phyloP scores from a whole-genome alignment of 1,140 invertebrate species.

The Leptopilina boulardi region DNA sequence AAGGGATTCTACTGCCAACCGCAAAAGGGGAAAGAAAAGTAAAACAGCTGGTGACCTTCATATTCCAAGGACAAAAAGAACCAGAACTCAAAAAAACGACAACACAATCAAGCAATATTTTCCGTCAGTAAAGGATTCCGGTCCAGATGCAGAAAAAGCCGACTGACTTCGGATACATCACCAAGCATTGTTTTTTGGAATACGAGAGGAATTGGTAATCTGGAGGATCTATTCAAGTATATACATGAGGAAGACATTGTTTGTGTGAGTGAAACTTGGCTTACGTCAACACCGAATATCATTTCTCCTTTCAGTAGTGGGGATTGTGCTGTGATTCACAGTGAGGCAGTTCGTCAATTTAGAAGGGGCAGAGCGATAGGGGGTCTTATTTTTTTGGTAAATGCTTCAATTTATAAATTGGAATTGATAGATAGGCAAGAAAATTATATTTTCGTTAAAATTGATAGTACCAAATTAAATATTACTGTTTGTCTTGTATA shows the following conservation, averaged over 20 bases:
- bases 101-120: not conserved
- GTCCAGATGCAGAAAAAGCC: not conserved
- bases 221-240: not conserved
- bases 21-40: not conserved
- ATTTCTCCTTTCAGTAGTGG: not conserved
- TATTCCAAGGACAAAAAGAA: not conserved
- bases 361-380: constrained; percentile 28
- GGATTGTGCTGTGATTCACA: constrained; percentile 15
- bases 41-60: not conserved
- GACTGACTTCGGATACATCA: not conserved
- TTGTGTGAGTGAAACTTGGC: constrained; percentile 37
- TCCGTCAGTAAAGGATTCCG: not conserved
- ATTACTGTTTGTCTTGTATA: constrained; percentile 28
- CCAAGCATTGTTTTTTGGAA: constrained; percentile 23
- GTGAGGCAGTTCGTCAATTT: not conserved
- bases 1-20: not conserved
- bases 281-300: not conserved
- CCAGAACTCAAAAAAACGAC: not conserved
- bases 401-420: constrained; percentile 10
- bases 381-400: constrained; percentile 25
- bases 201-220: not conserved
- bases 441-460: constrained; percentile 31
- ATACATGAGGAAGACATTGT: constrained; percentile 9
- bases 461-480: not conserved
- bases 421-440: constrained; percentile 10